Evolutionary conservation across 92 coral and sea anemone species (phyloP), one percentile per base, ranked within the genome.

Genomic region (Palythoa grandiflora): DNA sequence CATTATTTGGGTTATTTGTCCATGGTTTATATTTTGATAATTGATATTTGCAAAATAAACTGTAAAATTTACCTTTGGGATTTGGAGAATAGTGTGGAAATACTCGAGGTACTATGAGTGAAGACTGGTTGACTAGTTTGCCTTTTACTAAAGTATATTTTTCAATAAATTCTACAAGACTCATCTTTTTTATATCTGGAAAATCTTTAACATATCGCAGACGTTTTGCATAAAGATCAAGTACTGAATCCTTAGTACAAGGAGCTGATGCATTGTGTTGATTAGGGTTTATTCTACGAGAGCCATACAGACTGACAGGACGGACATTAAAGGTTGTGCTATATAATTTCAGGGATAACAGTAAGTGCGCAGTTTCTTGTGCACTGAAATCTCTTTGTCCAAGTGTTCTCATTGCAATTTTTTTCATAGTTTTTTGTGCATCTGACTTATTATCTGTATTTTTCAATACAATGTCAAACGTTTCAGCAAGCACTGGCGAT

Each of bases 171-270:
- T 66, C 66, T 50, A 76, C 68, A 48, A 89, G 83, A 85, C 83
- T 85, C 54, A 77, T 66, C 50, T 89, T 89, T 51, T 68, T 89
- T 40, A 89, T 75, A 21, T 84, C 83, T 83, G 89, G 92, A 68
- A 89, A 84, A 74, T 84, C 78, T 37, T 89, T 73, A 48, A 73
- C 89, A 76, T 68, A 71, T 65, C 28, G 21, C 8, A 50, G 70
- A 74, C 89, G 85, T 65, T 89, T 89, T 89, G 89, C 89, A 89
- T 89, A 89, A 84, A 71, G 71, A 84, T 89, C 92, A 77, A 89
- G 88, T 52, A 83, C 38, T 37, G 91, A 89, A 89, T 84, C 85
- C 38, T 84, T 89, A 12, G 92, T 89, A 35, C 89, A 84, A 54
- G 85, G 83, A 77, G 72, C 87, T 71, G 44, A 35, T 75, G 61